These are phyloP conservation scores for Gallinago stenura DNA, from an alignment of 2,797 vertebrate species.

Conservation along the genomic window DNA sequence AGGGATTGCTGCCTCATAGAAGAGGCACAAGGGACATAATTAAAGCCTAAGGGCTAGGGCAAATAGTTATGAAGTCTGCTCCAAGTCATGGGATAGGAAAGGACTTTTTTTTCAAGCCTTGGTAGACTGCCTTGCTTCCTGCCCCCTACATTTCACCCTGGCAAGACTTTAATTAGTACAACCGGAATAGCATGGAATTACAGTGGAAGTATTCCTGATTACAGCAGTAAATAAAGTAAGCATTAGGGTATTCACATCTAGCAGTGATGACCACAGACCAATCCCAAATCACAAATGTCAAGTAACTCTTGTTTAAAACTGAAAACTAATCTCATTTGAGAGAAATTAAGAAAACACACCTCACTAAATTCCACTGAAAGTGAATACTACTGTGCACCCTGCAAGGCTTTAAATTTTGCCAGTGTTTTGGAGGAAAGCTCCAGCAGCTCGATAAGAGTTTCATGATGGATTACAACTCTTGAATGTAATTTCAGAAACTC, in stretches of 20 bases:
- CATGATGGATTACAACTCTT: not conserved
- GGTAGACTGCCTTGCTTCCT: not conserved
- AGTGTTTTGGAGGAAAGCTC: not conserved
- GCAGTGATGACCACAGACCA: not conserved
- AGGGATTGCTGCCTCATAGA: not conserved
- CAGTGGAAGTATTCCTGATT: not conserved
- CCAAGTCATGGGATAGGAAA: not conserved
- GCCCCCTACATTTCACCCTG: not conserved
- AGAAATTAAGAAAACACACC: not conserved
- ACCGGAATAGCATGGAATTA: not conserved
- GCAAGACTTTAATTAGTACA: not conserved
- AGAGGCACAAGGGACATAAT: not conserved
- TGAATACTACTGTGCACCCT: not conserved
- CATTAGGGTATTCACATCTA: not conserved
- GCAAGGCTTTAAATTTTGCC: not conserved
- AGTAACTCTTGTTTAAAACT: not conserved
- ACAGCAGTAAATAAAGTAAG: not conserved
- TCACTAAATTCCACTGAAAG: not conserved
- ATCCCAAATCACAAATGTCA: not conserved
- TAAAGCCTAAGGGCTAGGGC: not conserved
- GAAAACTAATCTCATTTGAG: not conserved
- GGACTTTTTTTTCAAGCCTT: not conserved
- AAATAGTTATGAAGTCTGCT: not conserved
- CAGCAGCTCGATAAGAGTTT: not conserved
- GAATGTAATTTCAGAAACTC: not conserved